Conservation (phyloP, 2,888 invertebrate genomes). For the Apamea crenata region DNA sequence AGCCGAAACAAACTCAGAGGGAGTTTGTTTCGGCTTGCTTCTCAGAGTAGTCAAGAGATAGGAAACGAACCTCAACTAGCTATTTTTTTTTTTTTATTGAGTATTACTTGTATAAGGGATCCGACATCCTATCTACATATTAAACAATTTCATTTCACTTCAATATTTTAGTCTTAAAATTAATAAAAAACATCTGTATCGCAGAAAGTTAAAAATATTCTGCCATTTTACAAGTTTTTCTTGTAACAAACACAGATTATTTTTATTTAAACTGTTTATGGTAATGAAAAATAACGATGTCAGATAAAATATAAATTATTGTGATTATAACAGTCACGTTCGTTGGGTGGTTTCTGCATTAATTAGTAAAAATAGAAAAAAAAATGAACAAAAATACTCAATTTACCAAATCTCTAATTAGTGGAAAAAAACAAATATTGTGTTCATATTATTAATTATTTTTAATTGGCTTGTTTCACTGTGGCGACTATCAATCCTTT, state of each 20-base stretch:
- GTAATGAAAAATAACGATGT: not conserved
- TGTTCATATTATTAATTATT: slow-evolving; percentile 32
- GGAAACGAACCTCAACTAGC: not conserved
- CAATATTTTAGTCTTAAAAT: not conserved
- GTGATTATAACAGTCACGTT: not conserved
- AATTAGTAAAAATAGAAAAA: slow-evolving; percentile 9
- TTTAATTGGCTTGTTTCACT: slow-evolving; percentile 24
- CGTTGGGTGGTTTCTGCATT: slow-evolving; percentile 3
- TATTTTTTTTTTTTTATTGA: too few species aligned
- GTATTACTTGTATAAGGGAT: too few species aligned
- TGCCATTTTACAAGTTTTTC: not conserved
- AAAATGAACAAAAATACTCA: slow-evolving; percentile 47
- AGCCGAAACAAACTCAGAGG: too few species aligned
- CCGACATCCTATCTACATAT: too few species aligned
- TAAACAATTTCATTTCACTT: not conserved
- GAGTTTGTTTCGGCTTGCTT: not conserved
- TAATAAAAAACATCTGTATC: not conserved
- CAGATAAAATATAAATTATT: not conserved
- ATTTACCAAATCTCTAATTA: slow-evolving; percentile 50
- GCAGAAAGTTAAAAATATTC: not conserved
- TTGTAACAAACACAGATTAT: not conserved
- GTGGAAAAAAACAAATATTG: not conserved
- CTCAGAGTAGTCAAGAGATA: not conserved
- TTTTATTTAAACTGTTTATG: not conserved
- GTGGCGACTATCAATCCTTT: not conserved